phyloP scores from a whole-genome alignment of 2,888 invertebrate genomes.

The Lithosia quadra region DNA sequence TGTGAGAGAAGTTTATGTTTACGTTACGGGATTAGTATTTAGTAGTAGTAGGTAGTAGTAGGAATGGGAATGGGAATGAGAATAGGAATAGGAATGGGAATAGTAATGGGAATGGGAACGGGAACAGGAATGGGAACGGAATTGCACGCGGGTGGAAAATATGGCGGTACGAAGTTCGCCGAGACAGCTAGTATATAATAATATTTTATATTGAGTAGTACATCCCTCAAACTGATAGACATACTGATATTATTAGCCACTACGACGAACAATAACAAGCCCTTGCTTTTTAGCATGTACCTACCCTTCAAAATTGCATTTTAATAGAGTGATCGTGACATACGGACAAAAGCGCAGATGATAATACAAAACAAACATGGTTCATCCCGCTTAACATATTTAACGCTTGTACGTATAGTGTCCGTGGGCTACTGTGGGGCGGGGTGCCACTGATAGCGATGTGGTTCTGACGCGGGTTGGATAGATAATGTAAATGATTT shows the following conservation, averaged over 20 bases:
- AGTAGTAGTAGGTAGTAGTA: too few species aligned
- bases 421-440: slow-evolving; percentile 25
- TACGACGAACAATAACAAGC: slow-evolving; percentile 3
- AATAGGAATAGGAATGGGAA: too few species aligned
- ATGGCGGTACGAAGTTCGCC: too few species aligned
- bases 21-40: too few species aligned
- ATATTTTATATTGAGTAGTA: too few species aligned
- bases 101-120: too few species aligned
- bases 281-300: slow-evolving; percentile 12
- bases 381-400: slow-evolving; percentile 37
- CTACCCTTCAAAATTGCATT: slow-evolving; percentile 33
- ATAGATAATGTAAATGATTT: neutral
- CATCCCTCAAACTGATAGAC: neutral
- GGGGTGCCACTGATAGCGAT: slow-evolving; percentile 16
- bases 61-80: too few species aligned
- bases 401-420: slow-evolving; percentile 35
- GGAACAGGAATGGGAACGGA: too few species aligned
- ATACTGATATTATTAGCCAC: neutral
- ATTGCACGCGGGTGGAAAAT: too few species aligned
- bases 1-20: too few species aligned
- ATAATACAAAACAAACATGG: slow-evolving; percentile 45
- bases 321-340: slow-evolving; percentile 48
- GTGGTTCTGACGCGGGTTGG: neutral
- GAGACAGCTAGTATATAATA: too few species aligned
- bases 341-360: slow-evolving; percentile 44